These are phyloP conservation scores for Tridacna crocea DNA, from an alignment of 2,888 invertebrate species.

Conservation along the genomic window DNA sequence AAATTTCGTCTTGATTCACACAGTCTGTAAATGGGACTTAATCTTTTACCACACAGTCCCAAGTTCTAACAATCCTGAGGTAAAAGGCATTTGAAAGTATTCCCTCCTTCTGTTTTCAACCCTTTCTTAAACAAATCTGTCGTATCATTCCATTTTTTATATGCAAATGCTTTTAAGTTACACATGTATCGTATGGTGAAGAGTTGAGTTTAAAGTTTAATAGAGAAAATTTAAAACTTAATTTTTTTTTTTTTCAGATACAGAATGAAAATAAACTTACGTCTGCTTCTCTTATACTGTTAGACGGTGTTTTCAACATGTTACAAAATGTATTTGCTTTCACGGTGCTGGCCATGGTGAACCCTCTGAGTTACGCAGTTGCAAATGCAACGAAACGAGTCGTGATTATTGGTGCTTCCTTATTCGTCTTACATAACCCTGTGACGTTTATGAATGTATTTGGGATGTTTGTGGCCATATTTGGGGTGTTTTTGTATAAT, in stretches of 20 bases:
- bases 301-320: slow-evolving; percentile 96
- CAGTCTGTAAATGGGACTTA: too few relatives aligned
- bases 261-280: slow-evolving; percentile 71
- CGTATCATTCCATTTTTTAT: too few relatives aligned
- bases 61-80: too few relatives aligned
- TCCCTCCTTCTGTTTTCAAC: too few relatives aligned
- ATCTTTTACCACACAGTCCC: too few relatives aligned
- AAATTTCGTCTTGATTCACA: too few relatives aligned
- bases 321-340: slow-evolving; percentile 97
- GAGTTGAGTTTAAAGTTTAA: too few relatives aligned
- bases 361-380: slow-evolving; percentile 97
- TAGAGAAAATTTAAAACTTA: too few relatives aligned
- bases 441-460: slow-evolving; percentile 93
- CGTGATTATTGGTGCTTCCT: slow-evolving; percentile 93
- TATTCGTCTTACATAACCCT: slow-evolving; percentile 95
- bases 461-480: slow-evolving; percentile 95
- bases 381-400: slow-evolving; percentile 97
- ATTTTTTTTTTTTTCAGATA: slow-evolving; percentile 64
- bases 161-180: too few relatives aligned
- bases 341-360: slow-evolving; percentile 93
- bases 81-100: too few relatives aligned
- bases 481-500: slow-evolving; percentile 96
- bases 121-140: too few relatives aligned
- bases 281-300: slow-evolving; percentile 86
- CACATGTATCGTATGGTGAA: too few relatives aligned